These are phyloP conservation scores for Drosophila kohkoa DNA, from an alignment of 1,140 invertebrate genomes.

Conservation along the genomic window DNA sequence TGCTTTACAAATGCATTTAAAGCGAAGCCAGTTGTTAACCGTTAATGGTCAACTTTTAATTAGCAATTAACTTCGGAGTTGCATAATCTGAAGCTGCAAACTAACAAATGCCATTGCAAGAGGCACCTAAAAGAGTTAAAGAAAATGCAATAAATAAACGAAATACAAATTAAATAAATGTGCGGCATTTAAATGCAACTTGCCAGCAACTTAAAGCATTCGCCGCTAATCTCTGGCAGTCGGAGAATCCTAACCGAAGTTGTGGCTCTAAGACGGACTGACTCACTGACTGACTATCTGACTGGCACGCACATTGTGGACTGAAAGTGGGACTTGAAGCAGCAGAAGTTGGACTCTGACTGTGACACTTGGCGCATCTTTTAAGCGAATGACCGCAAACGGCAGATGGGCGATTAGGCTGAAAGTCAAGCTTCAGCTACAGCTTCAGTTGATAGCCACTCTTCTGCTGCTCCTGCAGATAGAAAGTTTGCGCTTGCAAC, in stretches of 20 bases:
- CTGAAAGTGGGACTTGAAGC: slow-evolving; percentile 17
- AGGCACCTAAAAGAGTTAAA: slow-evolving; percentile 7
- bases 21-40: slow-evolving; percentile 22
- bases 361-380: slow-evolving; percentile 65
- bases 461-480: slow-evolving; percentile 43
- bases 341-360: slow-evolving; percentile 19
- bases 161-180: slow-evolving; percentile 78
- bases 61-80: slow-evolving; percentile 52
- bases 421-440: slow-evolving; percentile 41
- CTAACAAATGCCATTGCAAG: slow-evolving; percentile 33
- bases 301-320: slow-evolving; percentile 40
- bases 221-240: slow-evolving; percentile 63
- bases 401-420: slow-evolving; percentile 70
- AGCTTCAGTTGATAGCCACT: slow-evolving; percentile 45
- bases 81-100: slow-evolving; percentile 49
- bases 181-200: slow-evolving; percentile 75
- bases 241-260: slow-evolving; percentile 7
- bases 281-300: background rate
- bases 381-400: slow-evolving; percentile 59
- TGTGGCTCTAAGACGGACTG: slow-evolving; percentile 10
- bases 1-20: slow-evolving; percentile 51
- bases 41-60: slow-evolving; percentile 57
- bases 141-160: slow-evolving; percentile 50
- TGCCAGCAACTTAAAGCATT: slow-evolving; percentile 37
- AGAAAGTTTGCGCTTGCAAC: slow-evolving; percentile 66